Base-by-base conservation (phyloP, 2,113 vertebrate genomes). In the Enhydra lutris region DNA sequence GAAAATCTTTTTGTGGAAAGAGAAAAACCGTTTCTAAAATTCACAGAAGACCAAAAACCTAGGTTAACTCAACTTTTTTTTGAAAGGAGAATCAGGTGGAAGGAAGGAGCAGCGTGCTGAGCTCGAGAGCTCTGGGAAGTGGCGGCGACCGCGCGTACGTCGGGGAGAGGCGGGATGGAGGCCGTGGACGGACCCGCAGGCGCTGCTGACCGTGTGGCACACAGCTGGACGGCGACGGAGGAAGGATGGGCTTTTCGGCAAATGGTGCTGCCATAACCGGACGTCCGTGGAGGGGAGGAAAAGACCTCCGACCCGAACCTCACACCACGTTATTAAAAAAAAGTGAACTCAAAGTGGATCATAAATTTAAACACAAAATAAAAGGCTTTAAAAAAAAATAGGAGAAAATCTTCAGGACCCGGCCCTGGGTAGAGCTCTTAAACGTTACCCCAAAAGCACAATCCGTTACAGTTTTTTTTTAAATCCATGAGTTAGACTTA, bases 201-300 rank as follows among this genome's bases (percentile, higher is more conserved):
- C 26, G 15, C 0, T 4, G 45, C 59, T 3, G 0, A 7, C 8
- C 0, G 13, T 0, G 3, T 1, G 24, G n/a, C 1, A 11, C 2
- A 9, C 3, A 17, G 36, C 11, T 4, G 1, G 69, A 12, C 17
- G 8, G 12, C 3, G 3, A 4, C 1, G 3, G 61, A 26, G 50
- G 50, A 47, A 52, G n/a, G 31, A 14, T 3, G 9, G 18, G 6
- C 71, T 61, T 45, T 23, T 34, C 31, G 17, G 4, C 4, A 17
- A 61, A n/a, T 6, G 45, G 12, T 0, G 1, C 36, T 4, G 13
- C 36, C 15, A 23, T 59, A 8, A 4, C 3, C 4, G n/a, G 3
- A 0, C 1, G 4, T 3, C 73, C 50, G 4, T 23, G 4, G 39
- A 0, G 5, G 15, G 7, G 7, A 11, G 26, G 18, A 3, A 42